These are phyloP conservation scores for Apodemia hepburni DNA, from an alignment of 2,888 invertebrate genomes.

Conservation along the genomic window DNA sequence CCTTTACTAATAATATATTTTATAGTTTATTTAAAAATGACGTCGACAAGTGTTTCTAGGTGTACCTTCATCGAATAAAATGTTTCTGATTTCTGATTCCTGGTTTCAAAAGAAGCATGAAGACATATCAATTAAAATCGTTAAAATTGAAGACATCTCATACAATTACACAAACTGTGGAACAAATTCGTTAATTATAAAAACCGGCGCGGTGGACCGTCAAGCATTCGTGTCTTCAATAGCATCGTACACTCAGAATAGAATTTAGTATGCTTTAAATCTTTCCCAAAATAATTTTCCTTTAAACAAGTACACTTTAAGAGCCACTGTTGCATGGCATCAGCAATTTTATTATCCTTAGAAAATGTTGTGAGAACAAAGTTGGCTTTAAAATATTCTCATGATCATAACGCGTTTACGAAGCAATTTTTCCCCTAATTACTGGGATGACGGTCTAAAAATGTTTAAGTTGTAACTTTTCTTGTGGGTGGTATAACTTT, in stretches of 20 bases:
- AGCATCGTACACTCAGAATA: conserved; percentile 1
- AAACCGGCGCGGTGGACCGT: conserved; percentile 33
- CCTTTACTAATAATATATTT: no score
- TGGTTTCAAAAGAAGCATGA: neutral
- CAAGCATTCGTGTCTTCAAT: conserved; percentile 34
- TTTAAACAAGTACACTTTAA: conserved; percentile 8
- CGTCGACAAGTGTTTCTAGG: no score
- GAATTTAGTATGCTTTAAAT: conserved; percentile 10
- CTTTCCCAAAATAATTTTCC: conserved; percentile 2
- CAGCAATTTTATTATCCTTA: conserved; percentile 8
- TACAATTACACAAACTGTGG: conserved; percentile 43
- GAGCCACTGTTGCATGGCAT: neutral
- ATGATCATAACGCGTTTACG: conserved; percentile 3
- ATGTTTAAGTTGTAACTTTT: conserved; percentile 4
- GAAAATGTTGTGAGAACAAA: conserved; percentile 14
- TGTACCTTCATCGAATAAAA: no score
- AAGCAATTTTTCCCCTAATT: conserved; percentile 10
- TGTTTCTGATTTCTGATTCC: no score
- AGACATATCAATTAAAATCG: conserved; percentile 10
- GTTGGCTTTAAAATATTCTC: neutral
- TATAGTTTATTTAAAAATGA: neutral
- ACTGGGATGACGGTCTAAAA: conserved; percentile 6
- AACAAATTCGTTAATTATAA: conserved; percentile 55
- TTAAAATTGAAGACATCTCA: conserved; percentile 37
- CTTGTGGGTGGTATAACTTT: neutral